A percentile compares a stretch with the other conserved stretches of the same genome.
Conservation (phyloP, 2,113 vertebrate species). For the Morphnarchus princeps region DNA sequence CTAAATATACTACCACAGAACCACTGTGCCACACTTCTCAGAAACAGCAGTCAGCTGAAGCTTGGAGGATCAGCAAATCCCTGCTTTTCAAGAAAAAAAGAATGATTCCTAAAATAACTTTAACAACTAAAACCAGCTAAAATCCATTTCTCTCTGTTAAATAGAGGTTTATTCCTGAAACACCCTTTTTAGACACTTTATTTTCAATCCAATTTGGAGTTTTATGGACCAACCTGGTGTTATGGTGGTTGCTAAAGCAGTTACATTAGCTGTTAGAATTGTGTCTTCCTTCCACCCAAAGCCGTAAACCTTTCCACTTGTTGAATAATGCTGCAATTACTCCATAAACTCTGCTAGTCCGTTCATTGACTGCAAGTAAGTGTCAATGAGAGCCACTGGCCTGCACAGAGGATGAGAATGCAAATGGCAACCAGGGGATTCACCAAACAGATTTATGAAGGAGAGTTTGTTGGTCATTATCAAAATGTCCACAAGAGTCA, state of each 20-base stretch:
- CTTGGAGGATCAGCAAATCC: neutral
- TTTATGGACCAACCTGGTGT: neutral
- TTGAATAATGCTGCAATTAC: conserved; percentile 31
- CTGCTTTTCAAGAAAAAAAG: neutral
- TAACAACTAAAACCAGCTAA: neutral
- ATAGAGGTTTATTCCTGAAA: neutral
- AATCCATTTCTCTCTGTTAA: neutral
- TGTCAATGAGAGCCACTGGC: neutral
- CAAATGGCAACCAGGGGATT: neutral
- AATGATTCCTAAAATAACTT: neutral
- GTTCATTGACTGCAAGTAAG: neutral
- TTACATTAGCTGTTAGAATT: conserved; percentile 3
- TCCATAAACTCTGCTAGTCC: conserved; percentile 11
- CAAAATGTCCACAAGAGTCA: conserved; percentile 9
- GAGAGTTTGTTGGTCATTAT: neutral
- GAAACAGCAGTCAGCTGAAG: neutral
- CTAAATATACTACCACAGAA: neutral
- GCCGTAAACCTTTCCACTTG: conserved; percentile 21
- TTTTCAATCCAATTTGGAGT: neutral
- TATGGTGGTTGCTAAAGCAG: neutral
- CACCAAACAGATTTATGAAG: conserved; percentile 17
- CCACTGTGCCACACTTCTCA: neutral
- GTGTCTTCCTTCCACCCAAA: neutral
- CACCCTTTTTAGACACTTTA: neutral
- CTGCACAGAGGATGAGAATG: neutral